phyloP scores from a whole-genome alignment of 1,140 invertebrate genomes.

The Aphelenchoides fujianensis region DNA sequence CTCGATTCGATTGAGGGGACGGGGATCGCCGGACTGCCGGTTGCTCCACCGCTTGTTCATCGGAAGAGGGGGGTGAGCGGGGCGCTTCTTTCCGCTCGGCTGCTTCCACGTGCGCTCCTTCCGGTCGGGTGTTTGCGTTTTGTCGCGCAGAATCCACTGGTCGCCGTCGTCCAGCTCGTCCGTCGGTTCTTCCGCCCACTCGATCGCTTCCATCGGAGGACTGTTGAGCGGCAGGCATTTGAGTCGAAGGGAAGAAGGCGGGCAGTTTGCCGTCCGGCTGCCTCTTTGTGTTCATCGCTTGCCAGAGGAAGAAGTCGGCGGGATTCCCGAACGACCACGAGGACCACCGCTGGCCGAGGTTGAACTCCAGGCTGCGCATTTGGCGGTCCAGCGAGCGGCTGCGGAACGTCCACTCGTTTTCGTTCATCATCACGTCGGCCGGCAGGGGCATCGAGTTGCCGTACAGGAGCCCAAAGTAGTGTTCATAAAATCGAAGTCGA shows the following conservation, averaged over 20 bases:
- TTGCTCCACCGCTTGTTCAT: too few relatives aligned
- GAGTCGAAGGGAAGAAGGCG: too few relatives aligned
- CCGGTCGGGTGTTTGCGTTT: neutral
- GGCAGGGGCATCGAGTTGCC: neutral
- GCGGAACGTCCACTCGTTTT: neutral
- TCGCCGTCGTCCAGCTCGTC: neutral
- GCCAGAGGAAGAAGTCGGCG: too few relatives aligned
- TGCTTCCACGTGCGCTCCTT: neutral
- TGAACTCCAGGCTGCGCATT: neutral
- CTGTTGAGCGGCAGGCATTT: too few relatives aligned
- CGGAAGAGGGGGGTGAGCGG: too few relatives aligned
- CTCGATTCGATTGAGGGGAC: too few relatives aligned
- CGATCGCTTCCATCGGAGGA: too few relatives aligned
- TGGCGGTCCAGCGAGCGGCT: neutral
- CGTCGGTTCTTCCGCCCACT: neutral
- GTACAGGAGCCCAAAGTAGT: neutral
- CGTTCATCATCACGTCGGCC: too few relatives aligned
- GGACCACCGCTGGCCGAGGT: neutral
- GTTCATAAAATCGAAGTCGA: conserved; percentile 2
- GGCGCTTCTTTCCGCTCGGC: neutral
- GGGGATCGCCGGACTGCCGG: too few relatives aligned
- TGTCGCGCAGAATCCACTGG: neutral
- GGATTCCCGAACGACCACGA: too few relatives aligned
- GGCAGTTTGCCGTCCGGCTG: too few relatives aligned
- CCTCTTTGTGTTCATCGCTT: neutral